Evolutionary conservation across 2,888 invertebrate genomes (phyloP), one percentile per base, ranked within the genome.

Genomic region (Harpagoxenus sublaevis): DNA sequence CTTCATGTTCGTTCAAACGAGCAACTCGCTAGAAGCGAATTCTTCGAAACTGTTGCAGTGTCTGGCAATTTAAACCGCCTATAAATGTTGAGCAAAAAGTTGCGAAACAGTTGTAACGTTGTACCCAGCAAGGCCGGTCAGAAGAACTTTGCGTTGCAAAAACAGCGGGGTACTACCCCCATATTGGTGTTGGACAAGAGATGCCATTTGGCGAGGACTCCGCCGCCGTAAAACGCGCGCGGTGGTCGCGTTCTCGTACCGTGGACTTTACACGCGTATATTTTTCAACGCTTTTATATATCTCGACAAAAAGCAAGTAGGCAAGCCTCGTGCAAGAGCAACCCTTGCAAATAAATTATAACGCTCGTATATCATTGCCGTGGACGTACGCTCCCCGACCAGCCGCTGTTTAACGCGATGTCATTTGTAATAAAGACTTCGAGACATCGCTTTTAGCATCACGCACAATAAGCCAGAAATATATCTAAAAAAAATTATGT

Each of bases 241-340:
- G 55, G 66, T 55, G 66, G 53, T 68, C 78, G 77, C 42, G 15
- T 48, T 63, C 63, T 63, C 35, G 39, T 53, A 53, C 8, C 42
- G n/a, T n/a, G 42, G 31, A 68, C n/a, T 78, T 78, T 55, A 68
- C 70, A 68, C 15, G 70, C 70, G 31, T 68, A 42, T 42, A 68
- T 68, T 78, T 78, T 78, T 68, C 55, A 55, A 15, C 12, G 55
- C 53, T 68, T 78, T 78, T 78, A 78, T 78, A 66, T 53, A 78
- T 55, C 78, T 68, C 55, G 31, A n/a, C 42, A 68, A 78, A 77
- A 31, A 39, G 45, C 68, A 15, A 55, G 53, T 55, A 42, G 42
- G 12, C 23, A 70, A 8, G 10, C 65, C 42, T 42, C 42, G 42
- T 18, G 48, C 23, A 57, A 23, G 48, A 42, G n/a, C 15, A 71